Evolutionary conservation across 2,113 vertebrate genomes (phyloP).

Genomic region (Onychostoma macrolepis): DNA sequence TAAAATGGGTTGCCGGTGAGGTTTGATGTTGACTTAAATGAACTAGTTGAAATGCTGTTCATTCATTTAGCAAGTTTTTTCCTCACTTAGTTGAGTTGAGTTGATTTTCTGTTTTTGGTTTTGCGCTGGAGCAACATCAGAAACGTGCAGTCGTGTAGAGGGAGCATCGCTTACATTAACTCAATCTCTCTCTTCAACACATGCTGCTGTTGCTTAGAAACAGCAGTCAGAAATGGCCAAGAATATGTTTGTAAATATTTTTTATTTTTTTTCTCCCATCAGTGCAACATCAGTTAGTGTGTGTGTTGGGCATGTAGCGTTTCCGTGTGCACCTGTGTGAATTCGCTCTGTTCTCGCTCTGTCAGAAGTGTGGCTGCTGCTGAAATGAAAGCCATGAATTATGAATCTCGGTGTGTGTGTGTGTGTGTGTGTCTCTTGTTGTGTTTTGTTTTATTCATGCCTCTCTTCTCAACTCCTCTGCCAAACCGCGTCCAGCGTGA

Average conservation of each 20-base stretch:
- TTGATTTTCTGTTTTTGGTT: not conserved
- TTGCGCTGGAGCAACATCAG: not conserved
- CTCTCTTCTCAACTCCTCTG: not conserved
- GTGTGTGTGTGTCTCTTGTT: constrained; percentile 53
- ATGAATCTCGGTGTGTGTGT: constrained; percentile 64
- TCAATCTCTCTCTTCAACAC: constrained; percentile 1
- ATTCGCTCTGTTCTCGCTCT: constrained; percentile 64
- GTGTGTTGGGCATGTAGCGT: not conserved
- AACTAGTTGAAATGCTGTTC: constrained; percentile 1
- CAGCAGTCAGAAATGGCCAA: constrained; percentile 63
- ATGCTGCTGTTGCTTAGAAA: constrained; percentile 72
- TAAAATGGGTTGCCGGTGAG: not conserved
- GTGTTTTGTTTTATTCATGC: constrained; percentile 71
- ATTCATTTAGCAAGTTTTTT: not conserved
- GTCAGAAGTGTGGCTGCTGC: constrained; percentile 67
- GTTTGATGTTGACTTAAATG: not conserved
- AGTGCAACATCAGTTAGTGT: constrained; percentile 70
- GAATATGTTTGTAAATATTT: constrained; percentile 63
- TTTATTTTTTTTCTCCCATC: constrained; percentile 57
- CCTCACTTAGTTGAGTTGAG: not conserved
- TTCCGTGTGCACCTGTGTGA: constrained; percentile 7
- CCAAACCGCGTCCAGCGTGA: not conserved
- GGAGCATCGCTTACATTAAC: not conserved
- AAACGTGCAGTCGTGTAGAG: not conserved
- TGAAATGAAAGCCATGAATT: constrained; percentile 75